Percentiles rank a stretch among this genome's conserved stretches.
Evolutionary conservation across 2,113 vertebrate genomes (phyloP).

Genomic region (Tenebrosternarchus preto): DNA sequence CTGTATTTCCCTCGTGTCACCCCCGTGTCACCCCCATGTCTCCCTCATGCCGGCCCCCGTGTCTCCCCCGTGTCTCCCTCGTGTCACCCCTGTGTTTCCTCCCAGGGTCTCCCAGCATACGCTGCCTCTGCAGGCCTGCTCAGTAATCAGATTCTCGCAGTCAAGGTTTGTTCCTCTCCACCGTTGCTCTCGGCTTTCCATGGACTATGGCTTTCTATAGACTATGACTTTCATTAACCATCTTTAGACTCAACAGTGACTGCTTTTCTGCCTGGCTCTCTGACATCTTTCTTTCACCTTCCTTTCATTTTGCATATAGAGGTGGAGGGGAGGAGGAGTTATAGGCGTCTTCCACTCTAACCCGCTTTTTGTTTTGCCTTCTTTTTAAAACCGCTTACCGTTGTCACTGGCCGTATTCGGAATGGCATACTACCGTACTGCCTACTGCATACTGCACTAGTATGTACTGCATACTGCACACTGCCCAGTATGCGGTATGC

Average conservation of each 20-base stretch:
- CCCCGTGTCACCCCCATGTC: conserved; percentile 41
- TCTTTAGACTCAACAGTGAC: neutral
- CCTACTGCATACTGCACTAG: no score
- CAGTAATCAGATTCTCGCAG: conserved; percentile 66
- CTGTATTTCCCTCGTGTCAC: neutral
- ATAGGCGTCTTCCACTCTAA: neutral
- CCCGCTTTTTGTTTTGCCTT: neutral
- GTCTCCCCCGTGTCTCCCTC: neutral
- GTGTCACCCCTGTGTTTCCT: conserved; percentile 6
- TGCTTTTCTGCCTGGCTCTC: neutral
- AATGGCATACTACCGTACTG: no score
- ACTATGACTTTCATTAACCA: neutral
- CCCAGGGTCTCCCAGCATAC: conserved; percentile 51
- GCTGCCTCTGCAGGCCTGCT: conserved; percentile 53
- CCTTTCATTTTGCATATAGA: neutral
- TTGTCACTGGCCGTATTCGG: no score
- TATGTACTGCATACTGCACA: no score
- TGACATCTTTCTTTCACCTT: neutral
- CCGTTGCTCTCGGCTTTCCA: neutral
- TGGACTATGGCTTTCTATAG: neutral
- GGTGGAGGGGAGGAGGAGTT: neutral
- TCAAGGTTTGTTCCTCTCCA: conserved; percentile 56
- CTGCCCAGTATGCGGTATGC: no score
- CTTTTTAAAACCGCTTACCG: neutral
- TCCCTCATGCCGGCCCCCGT: no score